Evolutionary conservation across 2,797 vertebrate genomes (phyloP).

Genomic region (Dryobates pubescens): DNA sequence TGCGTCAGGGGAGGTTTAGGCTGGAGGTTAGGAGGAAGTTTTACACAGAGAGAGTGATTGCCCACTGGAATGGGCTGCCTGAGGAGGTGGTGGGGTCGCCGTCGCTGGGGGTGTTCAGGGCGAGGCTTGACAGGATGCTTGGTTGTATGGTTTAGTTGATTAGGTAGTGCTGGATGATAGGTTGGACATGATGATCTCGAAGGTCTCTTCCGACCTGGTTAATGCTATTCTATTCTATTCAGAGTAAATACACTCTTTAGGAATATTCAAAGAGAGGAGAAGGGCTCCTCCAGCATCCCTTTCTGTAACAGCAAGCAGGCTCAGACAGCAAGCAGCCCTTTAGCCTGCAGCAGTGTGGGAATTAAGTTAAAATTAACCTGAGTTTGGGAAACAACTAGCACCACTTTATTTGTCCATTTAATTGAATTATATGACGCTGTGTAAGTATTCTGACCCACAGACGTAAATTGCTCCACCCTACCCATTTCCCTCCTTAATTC

Average conservation of each 20-base stretch:
- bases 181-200: no score
- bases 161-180: no score
- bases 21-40: no score
- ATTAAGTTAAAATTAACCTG: constrained; percentile 78
- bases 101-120: no score
- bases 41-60: no score
- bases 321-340: constrained; percentile 50
- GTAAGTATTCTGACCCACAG: constrained; percentile 61
- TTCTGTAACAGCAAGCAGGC: background rate
- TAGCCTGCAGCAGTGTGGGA: constrained; percentile 42
- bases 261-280: background rate
- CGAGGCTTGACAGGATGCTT: no score
- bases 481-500: constrained; percentile 65
- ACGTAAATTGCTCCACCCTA: constrained; percentile 70
- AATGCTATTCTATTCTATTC: no score
- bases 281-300: background rate
- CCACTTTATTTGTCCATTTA: constrained; percentile 77
- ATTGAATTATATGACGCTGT: constrained; percentile 73
- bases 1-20: no score
- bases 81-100: no score
- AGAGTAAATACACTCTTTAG: background rate
- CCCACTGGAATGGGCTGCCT: no score
- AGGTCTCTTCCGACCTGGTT: no score
- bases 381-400: constrained; percentile 73
- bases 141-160: no score